These are phyloP conservation scores for Agonopterix alstromeriana DNA, from an alignment of 2,888 invertebrate species.

Conservation along the genomic window DNA sequence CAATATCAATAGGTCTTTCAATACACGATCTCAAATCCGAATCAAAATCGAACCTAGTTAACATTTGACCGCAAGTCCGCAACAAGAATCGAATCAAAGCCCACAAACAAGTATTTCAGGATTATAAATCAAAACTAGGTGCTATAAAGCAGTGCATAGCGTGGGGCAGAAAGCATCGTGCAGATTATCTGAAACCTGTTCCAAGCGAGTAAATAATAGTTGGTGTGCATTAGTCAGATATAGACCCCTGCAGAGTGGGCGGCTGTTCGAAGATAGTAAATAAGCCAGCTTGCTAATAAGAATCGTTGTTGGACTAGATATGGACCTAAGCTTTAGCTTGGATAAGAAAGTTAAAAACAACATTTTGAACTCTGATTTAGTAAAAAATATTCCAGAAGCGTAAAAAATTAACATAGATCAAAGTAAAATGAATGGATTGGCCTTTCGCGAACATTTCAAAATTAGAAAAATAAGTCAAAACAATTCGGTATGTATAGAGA, in stretches of 20 bases:
- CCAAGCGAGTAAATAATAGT: constrained; percentile 52
- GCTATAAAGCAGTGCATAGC: constrained; percentile 25
- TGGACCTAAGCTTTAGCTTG: too few species aligned
- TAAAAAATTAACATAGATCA: too few species aligned
- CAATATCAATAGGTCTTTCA: too few species aligned
- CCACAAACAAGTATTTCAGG: constrained; percentile 12
- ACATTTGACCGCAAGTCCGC: constrained; percentile 1
- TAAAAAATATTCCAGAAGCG: too few species aligned
- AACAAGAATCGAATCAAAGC: constrained; percentile 4
- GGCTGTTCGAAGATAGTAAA: constrained; percentile 22
- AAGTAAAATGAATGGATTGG: too few species aligned
- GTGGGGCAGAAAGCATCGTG: constrained; percentile 20
- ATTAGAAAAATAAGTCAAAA: too few species aligned
- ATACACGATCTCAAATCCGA: neutral
- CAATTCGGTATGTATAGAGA: too few species aligned
- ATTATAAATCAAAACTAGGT: constrained; percentile 34
- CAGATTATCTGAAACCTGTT: constrained; percentile 50
- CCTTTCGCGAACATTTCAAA: too few species aligned
- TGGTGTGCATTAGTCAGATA: constrained; percentile 62
- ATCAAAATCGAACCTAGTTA: neutral
- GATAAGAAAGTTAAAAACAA: too few species aligned
- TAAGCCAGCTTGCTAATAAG: constrained; percentile 24
- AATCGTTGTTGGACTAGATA: constrained; percentile 6
- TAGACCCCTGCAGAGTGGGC: constrained; percentile 45
- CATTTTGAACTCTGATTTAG: too few species aligned